Conservation (phyloP, 2,797 vertebrate species). For the Darevskia nairensis region DNA sequence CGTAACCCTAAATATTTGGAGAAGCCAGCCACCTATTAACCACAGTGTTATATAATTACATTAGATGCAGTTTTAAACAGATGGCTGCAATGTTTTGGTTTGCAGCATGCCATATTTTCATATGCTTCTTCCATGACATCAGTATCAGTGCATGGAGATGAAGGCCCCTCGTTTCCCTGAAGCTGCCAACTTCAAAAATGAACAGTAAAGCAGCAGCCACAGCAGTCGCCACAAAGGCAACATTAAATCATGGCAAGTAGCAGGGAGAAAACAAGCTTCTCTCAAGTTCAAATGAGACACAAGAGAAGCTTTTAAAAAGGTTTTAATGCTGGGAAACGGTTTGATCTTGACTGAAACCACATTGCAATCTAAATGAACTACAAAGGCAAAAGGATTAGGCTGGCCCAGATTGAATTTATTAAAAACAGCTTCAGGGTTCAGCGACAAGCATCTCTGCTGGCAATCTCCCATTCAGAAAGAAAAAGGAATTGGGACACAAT, state of each 20-base stretch:
- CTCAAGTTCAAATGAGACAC: slow-evolving; percentile 65
- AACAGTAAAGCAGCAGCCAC: background rate
- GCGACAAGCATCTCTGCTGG: slow-evolving; percentile 54
- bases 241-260: slow-evolving; percentile 28
- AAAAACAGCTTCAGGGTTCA: slow-evolving; percentile 66
- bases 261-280: slow-evolving; percentile 60
- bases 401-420: slow-evolving; percentile 67
- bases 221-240: slow-evolving; percentile 49
- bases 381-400: slow-evolving; percentile 62
- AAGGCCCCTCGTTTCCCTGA: slow-evolving; percentile 16
- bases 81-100: slow-evolving; percentile 54
- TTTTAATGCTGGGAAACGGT: slow-evolving; percentile 62
- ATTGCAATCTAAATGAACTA: slow-evolving; percentile 62
- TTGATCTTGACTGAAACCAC: slow-evolving; percentile 68
- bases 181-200: slow-evolving; percentile 30
- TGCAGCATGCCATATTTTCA: slow-evolving; percentile 7
- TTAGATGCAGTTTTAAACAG: slow-evolving; percentile 57
- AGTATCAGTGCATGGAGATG: slow-evolving; percentile 22
- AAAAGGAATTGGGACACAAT: background rate
- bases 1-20: slow-evolving; percentile 55
- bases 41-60: slow-evolving; percentile 2
- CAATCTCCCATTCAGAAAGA: slow-evolving; percentile 50
- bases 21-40: slow-evolving; percentile 36
- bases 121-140: slow-evolving; percentile 40
- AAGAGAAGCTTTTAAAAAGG: slow-evolving; percentile 69